phyloP scores from a whole-genome alignment of 2,888 invertebrate species.

The Atherix ibis region DNA sequence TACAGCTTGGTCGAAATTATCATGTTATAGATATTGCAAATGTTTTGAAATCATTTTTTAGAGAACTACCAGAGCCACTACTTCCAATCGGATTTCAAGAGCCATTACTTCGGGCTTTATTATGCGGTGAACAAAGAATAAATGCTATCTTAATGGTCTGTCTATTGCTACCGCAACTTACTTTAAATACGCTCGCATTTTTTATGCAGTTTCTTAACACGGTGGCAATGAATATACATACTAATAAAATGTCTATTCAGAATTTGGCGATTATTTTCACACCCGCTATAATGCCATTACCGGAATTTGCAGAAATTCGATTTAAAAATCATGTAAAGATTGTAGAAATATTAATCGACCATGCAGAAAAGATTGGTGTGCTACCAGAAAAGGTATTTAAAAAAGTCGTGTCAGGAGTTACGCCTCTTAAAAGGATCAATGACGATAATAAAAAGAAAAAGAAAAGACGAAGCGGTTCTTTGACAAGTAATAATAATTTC shows the following conservation, averaged over 20 bases:
- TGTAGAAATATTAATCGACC: constrained; percentile 61
- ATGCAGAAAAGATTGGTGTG: constrained; percentile 57
- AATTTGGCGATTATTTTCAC: constrained; percentile 76
- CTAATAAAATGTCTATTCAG: constrained; percentile 69
- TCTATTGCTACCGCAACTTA: constrained; percentile 55
- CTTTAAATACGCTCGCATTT: constrained; percentile 65
- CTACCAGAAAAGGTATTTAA: constrained; percentile 44
- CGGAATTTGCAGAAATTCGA: constrained; percentile 47
- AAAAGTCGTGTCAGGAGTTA: constrained; percentile 27
- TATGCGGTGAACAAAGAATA: constrained; percentile 38
- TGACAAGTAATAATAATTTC: constrained; percentile 47
- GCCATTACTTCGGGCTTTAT: constrained; percentile 50
- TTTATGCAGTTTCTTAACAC: constrained; percentile 46
- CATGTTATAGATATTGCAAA: constrained; percentile 75
- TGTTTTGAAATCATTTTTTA: constrained; percentile 69
- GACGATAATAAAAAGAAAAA: constrained; percentile 43
- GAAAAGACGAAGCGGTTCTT: constrained; percentile 71
- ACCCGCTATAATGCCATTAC: constrained; percentile 71
- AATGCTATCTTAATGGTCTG: constrained; percentile 47
- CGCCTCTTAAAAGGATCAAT: constrained; percentile 2
- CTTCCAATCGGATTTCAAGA: constrained; percentile 58
- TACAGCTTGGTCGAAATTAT: constrained; percentile 49
- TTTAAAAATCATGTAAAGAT: constrained; percentile 53
- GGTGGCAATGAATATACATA: constrained; percentile 46
- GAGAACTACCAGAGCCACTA: constrained; percentile 72